A percentile compares a stretch with the other conserved stretches of the same genome.
phyloP scores from a whole-genome alignment of 30 jellyfish, hydroid and myxozoan species.

The Rhopilema esculentum region DNA sequence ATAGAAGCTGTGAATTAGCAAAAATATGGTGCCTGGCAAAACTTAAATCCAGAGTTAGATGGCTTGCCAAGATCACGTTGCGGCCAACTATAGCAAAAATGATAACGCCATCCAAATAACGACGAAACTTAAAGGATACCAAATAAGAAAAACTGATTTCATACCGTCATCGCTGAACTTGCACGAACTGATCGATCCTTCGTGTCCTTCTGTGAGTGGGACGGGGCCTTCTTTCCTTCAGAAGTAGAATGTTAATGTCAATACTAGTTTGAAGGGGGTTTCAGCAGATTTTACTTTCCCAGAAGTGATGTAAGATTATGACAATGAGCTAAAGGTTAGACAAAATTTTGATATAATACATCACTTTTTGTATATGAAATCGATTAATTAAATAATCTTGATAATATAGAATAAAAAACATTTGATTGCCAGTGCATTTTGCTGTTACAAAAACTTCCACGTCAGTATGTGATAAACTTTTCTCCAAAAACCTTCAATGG shows the following conservation, averaged over 20 bases:
- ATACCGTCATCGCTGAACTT: conserved; percentile 87
- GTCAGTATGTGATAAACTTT: too few relatives aligned
- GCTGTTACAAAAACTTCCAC: too few relatives aligned
- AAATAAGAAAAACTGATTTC: neutral
- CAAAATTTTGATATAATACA: neutral
- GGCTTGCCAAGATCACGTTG: too few relatives aligned
- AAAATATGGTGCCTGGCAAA: too few relatives aligned
- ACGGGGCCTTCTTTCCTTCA: conserved; percentile 90
- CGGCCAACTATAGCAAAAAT: too few relatives aligned
- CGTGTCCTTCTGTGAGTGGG: conserved; percentile 74
- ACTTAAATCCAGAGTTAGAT: too few relatives aligned
- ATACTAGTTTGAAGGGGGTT: neutral
- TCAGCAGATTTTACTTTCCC: neutral
- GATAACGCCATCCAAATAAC: too few relatives aligned
- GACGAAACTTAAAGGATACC: too few relatives aligned
- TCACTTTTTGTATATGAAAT: neutral
- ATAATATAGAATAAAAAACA: neutral
- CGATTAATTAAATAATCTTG: neutral
- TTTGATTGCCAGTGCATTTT: too few relatives aligned
- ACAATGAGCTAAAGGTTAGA: too few relatives aligned
- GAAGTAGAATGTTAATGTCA: neutral
- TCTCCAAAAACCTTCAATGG: too few relatives aligned
- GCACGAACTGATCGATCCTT: conserved; percentile 92
- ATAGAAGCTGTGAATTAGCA: too few relatives aligned
- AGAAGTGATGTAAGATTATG: neutral